phyloP scores from a whole-genome alignment of 2,113 vertebrate species.

The Rafetus swinhoei region DNA sequence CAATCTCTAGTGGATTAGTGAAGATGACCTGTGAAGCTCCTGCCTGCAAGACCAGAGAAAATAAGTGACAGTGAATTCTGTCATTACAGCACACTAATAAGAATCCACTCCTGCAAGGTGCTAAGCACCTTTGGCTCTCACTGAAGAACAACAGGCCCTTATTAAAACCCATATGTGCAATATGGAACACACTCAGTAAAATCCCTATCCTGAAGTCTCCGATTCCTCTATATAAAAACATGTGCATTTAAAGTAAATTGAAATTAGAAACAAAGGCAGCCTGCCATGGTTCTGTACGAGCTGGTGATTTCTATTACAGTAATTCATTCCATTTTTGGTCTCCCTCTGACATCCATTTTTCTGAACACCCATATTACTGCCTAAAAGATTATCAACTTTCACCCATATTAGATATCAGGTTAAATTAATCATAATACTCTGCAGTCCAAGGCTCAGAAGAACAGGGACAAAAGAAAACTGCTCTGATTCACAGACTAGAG shows the following conservation, averaged over 20 bases:
- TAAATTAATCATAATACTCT: background rate
- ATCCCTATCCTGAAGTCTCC: background rate
- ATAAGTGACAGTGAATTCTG: background rate
- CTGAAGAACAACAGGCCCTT: background rate
- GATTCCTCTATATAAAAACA: background rate
- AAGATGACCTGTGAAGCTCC: slow-evolving; percentile 88
- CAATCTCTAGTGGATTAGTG: slow-evolving; percentile 90
- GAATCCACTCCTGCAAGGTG: background rate
- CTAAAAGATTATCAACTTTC: slow-evolving; percentile 5
- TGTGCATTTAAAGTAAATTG: background rate
- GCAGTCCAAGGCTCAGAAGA: background rate
- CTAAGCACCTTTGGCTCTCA: background rate
- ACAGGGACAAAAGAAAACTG: background rate
- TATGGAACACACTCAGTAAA: background rate
- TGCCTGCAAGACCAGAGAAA: slow-evolving; percentile 74
- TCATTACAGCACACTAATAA: background rate
- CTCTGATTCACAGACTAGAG: slow-evolving; percentile 9
- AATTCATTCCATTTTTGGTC: background rate
- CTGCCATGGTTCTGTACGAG: background rate
- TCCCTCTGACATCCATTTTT: background rate
- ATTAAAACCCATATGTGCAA: background rate
- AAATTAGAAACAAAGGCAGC: background rate
- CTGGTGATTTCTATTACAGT: background rate
- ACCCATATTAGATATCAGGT: background rate
- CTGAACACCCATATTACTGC: background rate